phyloP scores from a whole-genome alignment of 2,888 invertebrate genomes.

The Ectemnius lituratus region DNA sequence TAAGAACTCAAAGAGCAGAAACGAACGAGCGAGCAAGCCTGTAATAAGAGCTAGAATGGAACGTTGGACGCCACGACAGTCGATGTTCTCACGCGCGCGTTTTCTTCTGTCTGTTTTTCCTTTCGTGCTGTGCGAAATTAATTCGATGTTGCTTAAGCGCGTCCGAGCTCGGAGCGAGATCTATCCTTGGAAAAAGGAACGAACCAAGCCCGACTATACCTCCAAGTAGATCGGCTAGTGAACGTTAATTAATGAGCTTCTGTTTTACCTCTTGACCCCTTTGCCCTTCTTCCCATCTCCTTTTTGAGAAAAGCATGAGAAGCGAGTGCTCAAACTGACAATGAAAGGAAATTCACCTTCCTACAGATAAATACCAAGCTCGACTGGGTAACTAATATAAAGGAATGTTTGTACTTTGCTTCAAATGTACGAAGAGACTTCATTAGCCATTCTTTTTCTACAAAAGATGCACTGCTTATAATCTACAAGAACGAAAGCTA shows the following conservation, averaged over 20 bases:
- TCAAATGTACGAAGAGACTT: no score
- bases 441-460: no score
- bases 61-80: background rate
- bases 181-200: constrained; percentile 22
- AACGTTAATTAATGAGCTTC: constrained; percentile 28
- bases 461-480: no score
- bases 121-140: constrained; percentile 22
- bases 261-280: constrained; percentile 11
- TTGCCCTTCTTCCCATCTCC: background rate
- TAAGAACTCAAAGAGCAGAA: constrained; percentile 13
- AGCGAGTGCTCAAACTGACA: no score
- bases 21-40: background rate
- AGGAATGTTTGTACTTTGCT: no score
- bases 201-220: background rate
- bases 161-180: background rate
- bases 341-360: no score
- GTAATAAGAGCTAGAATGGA: background rate
- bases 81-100: background rate
- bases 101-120: constrained; percentile 22
- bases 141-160: constrained; percentile 39
- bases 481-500: no score
- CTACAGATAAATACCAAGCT: no score
- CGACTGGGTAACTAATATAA: no score
- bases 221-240: constrained; percentile 10
- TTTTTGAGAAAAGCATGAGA: no score